Evolutionary conservation across 1,140 invertebrate species (phyloP).

Genomic region (Acyrthosiphon pisum): DNA sequence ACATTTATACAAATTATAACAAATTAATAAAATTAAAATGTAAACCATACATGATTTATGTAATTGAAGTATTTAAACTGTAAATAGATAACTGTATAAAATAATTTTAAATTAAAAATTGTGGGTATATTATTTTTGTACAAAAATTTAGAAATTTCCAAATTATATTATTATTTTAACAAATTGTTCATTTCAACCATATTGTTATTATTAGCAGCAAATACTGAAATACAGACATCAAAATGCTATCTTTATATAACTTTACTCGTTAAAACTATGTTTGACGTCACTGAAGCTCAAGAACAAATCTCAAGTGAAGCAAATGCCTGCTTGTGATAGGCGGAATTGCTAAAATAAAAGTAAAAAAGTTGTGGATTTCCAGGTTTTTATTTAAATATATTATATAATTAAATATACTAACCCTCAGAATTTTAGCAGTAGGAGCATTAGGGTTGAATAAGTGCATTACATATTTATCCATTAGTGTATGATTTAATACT

Average conservation of each 20-base stretch:
- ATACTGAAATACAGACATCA: neutral
- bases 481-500: slow-evolving; percentile 10
- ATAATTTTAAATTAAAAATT: neutral
- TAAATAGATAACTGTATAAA: neutral
- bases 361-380: neutral
- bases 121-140: neutral
- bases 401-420: slow-evolving; percentile 8
- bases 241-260: neutral
- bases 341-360: neutral
- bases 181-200: neutral
- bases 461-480: neutral
- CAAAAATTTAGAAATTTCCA: neutral
- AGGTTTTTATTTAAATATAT: neutral
- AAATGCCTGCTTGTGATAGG: neutral
- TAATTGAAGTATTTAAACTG: neutral
- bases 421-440: neutral
- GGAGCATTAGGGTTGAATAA: neutral
- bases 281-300: neutral
- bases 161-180: neutral
- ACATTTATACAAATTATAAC: neutral
- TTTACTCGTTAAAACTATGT: neutral
- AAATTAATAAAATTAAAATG: neutral
- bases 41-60: neutral
- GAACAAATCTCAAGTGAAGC: neutral
- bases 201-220: neutral